Evolutionary conservation across 2,113 vertebrate species (phyloP).

Genomic region (Steatornis caripensis): DNA sequence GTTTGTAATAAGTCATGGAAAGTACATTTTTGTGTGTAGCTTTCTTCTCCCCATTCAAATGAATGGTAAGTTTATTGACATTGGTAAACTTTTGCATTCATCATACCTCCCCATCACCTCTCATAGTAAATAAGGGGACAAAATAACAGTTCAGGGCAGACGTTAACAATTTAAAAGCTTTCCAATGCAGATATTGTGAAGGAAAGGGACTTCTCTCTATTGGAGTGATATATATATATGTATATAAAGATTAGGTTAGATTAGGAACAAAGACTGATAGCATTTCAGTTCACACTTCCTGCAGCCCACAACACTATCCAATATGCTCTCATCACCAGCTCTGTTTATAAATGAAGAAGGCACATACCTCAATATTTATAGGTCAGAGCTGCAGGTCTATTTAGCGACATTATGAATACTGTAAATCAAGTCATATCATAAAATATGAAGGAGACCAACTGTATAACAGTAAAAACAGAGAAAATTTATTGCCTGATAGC

Average conservation of each 20-base stretch:
- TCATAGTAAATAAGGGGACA: neutral
- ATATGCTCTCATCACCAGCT: conserved; percentile 5
- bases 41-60: neutral
- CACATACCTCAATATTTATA: conserved; percentile 5
- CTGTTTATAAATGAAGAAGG: neutral
- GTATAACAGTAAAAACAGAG: neutral
- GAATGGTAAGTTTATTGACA: neutral
- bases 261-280: neutral
- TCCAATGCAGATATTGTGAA: neutral
- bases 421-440: conserved; percentile 21
- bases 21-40: neutral
- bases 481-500: neutral
- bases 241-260: too few species aligned
- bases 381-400: neutral
- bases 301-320: neutral
- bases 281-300: neutral
- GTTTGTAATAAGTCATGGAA: neutral
- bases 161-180: neutral
- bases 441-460: neutral
- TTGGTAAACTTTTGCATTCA: neutral
- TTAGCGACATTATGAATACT: conserved; percentile 16
- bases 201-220: neutral
- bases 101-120: neutral
- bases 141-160: neutral
- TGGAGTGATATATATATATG: neutral